Evolutionary conservation across 2,797 vertebrate species (phyloP).

Genomic region (Merluccius polli): DNA sequence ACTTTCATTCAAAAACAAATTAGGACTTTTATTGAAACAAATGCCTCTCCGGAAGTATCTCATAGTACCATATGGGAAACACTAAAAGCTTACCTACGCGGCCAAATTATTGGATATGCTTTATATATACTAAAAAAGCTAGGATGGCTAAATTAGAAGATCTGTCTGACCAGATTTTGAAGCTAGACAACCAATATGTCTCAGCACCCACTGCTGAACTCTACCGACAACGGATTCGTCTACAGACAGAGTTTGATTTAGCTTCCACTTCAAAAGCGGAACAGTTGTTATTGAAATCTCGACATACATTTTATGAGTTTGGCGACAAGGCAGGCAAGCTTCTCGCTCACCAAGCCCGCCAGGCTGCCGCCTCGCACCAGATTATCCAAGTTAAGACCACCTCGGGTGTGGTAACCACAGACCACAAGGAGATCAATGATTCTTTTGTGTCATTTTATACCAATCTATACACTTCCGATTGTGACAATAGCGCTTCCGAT

Average conservation of each 20-base stretch:
- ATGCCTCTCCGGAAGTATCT: neutral
- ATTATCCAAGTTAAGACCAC: slow-evolving; percentile 8
- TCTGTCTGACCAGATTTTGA: neutral
- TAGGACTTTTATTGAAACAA: slow-evolving; percentile 13
- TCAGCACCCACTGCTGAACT: neutral
- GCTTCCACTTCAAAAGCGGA: neutral
- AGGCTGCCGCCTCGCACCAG: neutral
- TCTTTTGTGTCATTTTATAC: slow-evolving; percentile 4
- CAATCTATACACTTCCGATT: slow-evolving; percentile 5
- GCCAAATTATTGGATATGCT: slow-evolving; percentile 22
- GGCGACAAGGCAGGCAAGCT: slow-evolving; percentile 2
- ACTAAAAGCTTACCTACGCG: slow-evolving; percentile 14
- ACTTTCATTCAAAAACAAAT: slow-evolving; percentile 7
- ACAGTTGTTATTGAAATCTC: slow-evolving; percentile 9
- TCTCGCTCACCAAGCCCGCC: slow-evolving; percentile 7
- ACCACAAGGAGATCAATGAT: neutral
- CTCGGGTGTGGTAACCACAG: neutral
- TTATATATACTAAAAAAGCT: slow-evolving; percentile 9
- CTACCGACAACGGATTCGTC: slow-evolving; percentile 9
- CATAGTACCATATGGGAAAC: slow-evolving; percentile 17
- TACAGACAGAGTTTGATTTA: slow-evolving; percentile 15
- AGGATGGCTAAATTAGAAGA: slow-evolving; percentile 12
- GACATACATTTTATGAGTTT: neutral
- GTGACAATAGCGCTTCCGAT: neutral
- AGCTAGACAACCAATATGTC: slow-evolving; percentile 5